phyloP scores from a whole-genome alignment of 2,113 vertebrate species.

The Dunckerocampus dactyliophorus region DNA sequence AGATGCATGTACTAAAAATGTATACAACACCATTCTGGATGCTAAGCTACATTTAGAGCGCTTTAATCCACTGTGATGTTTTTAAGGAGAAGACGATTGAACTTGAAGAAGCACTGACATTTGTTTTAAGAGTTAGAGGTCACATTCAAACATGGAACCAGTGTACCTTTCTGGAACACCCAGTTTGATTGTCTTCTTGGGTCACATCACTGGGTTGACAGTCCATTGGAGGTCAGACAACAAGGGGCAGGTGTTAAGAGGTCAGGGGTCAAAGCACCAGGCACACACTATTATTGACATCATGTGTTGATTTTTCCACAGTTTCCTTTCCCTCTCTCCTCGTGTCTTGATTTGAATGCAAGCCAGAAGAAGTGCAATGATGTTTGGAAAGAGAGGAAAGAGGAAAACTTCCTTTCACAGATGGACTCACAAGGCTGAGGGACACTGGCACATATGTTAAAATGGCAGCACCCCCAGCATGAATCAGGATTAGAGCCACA shows the following conservation, averaged over 20 bases:
- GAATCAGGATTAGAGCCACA: slow-evolving; percentile 54
- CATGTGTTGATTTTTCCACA: slow-evolving; percentile 3
- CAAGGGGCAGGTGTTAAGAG: slow-evolving; percentile 50
- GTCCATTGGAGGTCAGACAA: slow-evolving; percentile 46
- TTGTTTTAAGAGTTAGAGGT: slow-evolving; percentile 24
- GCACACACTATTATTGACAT: slow-evolving; percentile 51
- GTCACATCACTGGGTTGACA: slow-evolving; percentile 59
- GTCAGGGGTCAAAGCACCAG: slow-evolving; percentile 1
- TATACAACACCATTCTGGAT: too few species aligned
- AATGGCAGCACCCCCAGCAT: slow-evolving; percentile 43
- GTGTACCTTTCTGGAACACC: neutral
- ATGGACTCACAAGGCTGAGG: slow-evolving; percentile 32
- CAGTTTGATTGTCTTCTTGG: slow-evolving; percentile 25
- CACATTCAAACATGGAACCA: slow-evolving; percentile 24
- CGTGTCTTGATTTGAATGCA: too few species aligned
- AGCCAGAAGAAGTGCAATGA: too few species aligned
- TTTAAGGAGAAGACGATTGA: slow-evolving; percentile 4
- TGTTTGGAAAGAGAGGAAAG: slow-evolving; percentile 35
- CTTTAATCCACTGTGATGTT: too few species aligned
- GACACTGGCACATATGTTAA: slow-evolving; percentile 23
- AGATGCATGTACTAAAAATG: too few species aligned
- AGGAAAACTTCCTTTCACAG: slow-evolving; percentile 48
- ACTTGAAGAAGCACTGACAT: slow-evolving; percentile 68
- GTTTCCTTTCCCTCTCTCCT: slow-evolving; percentile 40
- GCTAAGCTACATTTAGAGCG: too few species aligned